Evolutionary conservation across 2,888 invertebrate genomes (phyloP), one percentile per base, ranked within the genome.

Genomic region (Ochlodes sylvanus): DNA sequence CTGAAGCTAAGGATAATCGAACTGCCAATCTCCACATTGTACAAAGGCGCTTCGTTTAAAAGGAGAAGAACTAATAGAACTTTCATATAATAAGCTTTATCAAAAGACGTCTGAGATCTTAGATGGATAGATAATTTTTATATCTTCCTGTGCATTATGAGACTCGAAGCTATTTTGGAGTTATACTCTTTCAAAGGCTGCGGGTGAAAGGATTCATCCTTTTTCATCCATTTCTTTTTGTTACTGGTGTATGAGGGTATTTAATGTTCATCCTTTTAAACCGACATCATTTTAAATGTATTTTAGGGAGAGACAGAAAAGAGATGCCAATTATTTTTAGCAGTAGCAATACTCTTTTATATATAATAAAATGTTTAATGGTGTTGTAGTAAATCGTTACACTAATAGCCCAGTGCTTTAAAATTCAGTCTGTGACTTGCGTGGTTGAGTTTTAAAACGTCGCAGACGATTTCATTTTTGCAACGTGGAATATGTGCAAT

Each of bases 11-110:
- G 86, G 87, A 90, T 92, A 92, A 92, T 92, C 90, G 91, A 92
- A 89, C 88, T 92, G 92, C 90, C 92, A 92, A 92, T 92, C 92
- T 85, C 74, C 81, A 77, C 78, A 73, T 72, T 72, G 85, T 84
- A 89, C 88, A 90, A 90, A 87, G 86, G 77, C 81, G 76, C 78
- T 72, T 71, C 73, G 74, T 75, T 76, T 74, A 77, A 76, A 44
- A 77, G 76, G 72, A 72, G 76, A 75, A 58, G 52, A 84, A 85
- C 85, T 86, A 86, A 79, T 82, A 80, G 76, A 84, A 82, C 79
- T 86, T 81, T 83, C 83, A 85, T 85, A 83, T 82, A 81, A 81
- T 80, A 82, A 73, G 68, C 75, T 71, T 75, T 77, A 76, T 73
- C 44, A 44, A 78, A 78, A 77, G 79, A 75, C 73, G 72, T 72